These are phyloP conservation scores for Pararge aegeria DNA, from an alignment of 1,140 invertebrate species.

Conservation along the genomic window DNA sequence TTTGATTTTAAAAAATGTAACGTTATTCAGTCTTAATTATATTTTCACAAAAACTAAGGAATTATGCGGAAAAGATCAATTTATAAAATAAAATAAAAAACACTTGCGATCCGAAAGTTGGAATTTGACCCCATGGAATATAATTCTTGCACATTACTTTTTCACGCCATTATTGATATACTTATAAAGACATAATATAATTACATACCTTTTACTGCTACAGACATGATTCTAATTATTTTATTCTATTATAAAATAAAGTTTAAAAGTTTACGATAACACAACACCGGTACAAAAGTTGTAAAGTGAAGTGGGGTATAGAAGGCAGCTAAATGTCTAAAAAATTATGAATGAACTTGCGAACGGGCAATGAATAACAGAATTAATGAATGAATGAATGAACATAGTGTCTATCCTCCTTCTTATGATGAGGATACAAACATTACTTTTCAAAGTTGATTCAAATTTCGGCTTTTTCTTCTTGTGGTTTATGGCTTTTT, in stretches of 20 bases:
- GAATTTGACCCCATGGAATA: slow-evolving; percentile 60
- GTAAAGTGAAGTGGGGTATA: slow-evolving; percentile 10
- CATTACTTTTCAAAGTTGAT: too few species aligned
- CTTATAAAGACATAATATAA: neutral
- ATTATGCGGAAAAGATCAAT: too few species aligned
- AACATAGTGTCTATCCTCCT: too few species aligned
- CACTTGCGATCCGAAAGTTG: slow-evolving; percentile 25
- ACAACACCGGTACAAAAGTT: slow-evolving; percentile 17
- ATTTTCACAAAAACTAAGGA: too few species aligned
- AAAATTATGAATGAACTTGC: neutral
- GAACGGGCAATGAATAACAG: neutral
- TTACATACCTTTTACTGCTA: slow-evolving; percentile 56
- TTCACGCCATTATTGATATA: too few species aligned
- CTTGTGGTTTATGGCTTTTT: too few species aligned
- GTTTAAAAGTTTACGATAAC: slow-evolving; percentile 19
- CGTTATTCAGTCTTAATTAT: too few species aligned
- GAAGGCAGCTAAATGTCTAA: too few species aligned
- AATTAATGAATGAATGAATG: neutral
- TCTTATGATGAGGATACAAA: too few species aligned
- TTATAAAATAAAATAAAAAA: too few species aligned
- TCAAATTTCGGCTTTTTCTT: too few species aligned
- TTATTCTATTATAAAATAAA: slow-evolving; percentile 15
- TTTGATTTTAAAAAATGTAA: too few species aligned
- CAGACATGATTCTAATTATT: slow-evolving; percentile 46
- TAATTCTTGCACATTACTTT: slow-evolving; percentile 2